Evolutionary conservation across 1,140 invertebrate genomes (phyloP).

Genomic region (Popillia japonica): DNA sequence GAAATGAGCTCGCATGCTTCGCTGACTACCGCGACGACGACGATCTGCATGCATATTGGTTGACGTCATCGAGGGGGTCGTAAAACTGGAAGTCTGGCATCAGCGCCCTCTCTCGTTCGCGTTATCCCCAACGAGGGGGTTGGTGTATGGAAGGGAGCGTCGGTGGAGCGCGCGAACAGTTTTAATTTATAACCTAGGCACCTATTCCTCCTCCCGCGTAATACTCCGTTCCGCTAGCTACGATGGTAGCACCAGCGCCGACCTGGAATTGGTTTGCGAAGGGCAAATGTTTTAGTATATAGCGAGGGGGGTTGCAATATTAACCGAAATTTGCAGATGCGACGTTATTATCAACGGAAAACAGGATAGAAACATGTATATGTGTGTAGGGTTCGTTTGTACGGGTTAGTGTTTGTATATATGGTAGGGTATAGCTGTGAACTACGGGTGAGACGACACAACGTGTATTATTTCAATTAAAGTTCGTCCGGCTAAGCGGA

Average conservation of each 20-base stretch:
- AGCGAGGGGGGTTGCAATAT: constrained; percentile 2
- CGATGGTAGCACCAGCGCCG: neutral
- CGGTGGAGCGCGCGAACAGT: neutral
- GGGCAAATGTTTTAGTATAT: constrained; percentile 31
- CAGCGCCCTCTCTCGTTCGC: too few species aligned
- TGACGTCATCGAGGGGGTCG: constrained; percentile 12
- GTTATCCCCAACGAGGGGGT: neutral
- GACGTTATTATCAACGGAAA: constrained; percentile 34
- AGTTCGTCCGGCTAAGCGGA: neutral
- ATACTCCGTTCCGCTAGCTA: neutral
- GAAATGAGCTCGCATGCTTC: constrained; percentile 49
- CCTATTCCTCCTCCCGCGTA: neutral
- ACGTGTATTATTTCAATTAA: neutral
- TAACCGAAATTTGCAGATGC: constrained; percentile 34
- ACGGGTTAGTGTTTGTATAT: too few species aligned
- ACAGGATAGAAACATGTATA: neutral
- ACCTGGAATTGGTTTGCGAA: constrained; percentile 18
- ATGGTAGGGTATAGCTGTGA: too few species aligned
- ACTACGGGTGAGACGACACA: neutral
- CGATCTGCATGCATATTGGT: constrained; percentile 40
- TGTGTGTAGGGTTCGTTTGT: neutral
- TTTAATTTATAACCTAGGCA: constrained; percentile 16
- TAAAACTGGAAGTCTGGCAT: neutral
- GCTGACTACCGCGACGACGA: constrained; percentile 21
- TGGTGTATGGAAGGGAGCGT: neutral